phyloP scores from a whole-genome alignment of 2,797 vertebrate species.

The Anisognathus igniventris region DNA sequence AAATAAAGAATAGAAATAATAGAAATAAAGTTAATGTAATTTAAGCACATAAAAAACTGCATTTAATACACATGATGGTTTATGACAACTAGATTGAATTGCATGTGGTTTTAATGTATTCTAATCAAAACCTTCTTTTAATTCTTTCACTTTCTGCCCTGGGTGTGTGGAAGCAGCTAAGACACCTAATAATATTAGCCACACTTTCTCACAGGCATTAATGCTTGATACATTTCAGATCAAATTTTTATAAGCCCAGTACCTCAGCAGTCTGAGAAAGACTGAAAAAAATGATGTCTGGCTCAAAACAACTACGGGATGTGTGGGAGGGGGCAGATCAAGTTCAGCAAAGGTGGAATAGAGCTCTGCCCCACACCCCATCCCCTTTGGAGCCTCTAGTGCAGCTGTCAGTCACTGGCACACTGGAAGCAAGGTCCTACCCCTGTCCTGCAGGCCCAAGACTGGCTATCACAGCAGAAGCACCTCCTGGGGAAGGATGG shows the following conservation, averaged over 20 bases:
- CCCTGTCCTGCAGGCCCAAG: neutral
- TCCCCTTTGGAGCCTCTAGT: neutral
- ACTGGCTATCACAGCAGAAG: neutral
- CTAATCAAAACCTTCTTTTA: neutral
- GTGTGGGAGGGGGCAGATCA: neutral
- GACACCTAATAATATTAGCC: neutral
- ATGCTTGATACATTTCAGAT: neutral
- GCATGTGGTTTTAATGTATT: neutral
- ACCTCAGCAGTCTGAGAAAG: neutral
- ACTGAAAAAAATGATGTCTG: neutral
- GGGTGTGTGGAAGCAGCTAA: neutral
- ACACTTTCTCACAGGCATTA: neutral
- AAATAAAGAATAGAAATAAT: neutral
- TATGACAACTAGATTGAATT: neutral
- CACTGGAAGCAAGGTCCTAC: neutral
- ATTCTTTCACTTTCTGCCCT: neutral
- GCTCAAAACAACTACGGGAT: fast-evolving
- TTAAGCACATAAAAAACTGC: neutral
- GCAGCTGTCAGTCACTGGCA: neutral
- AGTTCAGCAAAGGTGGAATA: neutral
- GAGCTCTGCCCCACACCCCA: neutral
- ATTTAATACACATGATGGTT: fast-evolving
- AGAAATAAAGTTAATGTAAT: neutral
- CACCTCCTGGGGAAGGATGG: no score
- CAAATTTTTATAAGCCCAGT: neutral